Evolutionary conservation across 1,140 invertebrate genomes (phyloP), one percentile per base, ranked within the genome.

Genomic region (Hyles vespertilio): DNA sequence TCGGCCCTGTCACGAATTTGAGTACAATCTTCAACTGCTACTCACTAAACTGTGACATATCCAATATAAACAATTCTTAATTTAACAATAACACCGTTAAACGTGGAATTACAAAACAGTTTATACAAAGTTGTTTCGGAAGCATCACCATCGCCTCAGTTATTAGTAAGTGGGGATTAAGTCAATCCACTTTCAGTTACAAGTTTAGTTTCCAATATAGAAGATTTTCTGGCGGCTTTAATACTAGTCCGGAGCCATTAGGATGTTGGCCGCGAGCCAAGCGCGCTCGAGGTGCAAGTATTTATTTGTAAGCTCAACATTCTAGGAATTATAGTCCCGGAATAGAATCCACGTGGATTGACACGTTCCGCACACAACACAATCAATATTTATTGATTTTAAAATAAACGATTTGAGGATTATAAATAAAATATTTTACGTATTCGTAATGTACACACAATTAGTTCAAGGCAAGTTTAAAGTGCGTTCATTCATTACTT

Each of bases 241-340:
- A 74, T 75, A 77, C 71, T 72, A 81, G 70, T 72, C 77, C 74
- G 74, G 74, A 60, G 63, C 81, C 80, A 88, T 88, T 85, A 88
- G 83, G 81, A 84, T 72, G 70, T 84, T 88, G 84, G 84, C 81
- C 47, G 32, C 33, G 32, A n/a, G 80, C 84, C 84, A 86, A 65
- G 48, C 50, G 12, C 59, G 61, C 70, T 67, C 77, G 77, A 80
- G 78, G 80, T 84, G 80, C 72, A 72, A 79, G 79, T 82, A 80
- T 84, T 61, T 66, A 85, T 87, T 87, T 79, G 80, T 86, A 74
- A 83, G 77, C 75, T 77, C 73, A 84, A 83, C 82, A 84, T 84
- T 87, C 83, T 83, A 87, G 84, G 81, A 87, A 87, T 83, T 86
- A 72, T 67, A 69, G 80, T 84, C 80, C 79, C 69, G 75, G 77